Evolutionary conservation across 2,797 vertebrate genomes (phyloP).

Genomic region (Arrhamphus sclerolepis): DNA sequence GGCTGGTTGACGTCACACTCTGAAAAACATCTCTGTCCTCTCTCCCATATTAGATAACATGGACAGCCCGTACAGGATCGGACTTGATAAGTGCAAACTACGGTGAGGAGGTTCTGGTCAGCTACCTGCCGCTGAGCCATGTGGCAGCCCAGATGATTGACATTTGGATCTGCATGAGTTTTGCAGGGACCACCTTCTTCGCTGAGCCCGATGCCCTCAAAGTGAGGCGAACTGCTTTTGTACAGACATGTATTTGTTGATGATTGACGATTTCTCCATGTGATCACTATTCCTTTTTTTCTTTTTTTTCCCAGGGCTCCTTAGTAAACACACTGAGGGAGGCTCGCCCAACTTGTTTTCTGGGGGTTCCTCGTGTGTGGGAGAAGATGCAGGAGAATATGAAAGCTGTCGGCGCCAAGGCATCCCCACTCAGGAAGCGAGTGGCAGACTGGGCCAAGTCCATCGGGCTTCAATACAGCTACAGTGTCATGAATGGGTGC

Average conservation of each 20-base stretch:
- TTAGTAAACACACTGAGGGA: slow-evolving; percentile 80
- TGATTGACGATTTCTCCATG: neutral
- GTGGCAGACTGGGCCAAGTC: slow-evolving; percentile 80
- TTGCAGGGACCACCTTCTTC: slow-evolving; percentile 74
- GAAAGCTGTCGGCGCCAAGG: slow-evolving; percentile 72
- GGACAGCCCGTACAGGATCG: slow-evolving; percentile 65
- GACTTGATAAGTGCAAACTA: neutral
- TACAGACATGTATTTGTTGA: too few species aligned
- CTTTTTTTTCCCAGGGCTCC: slow-evolving; percentile 70
- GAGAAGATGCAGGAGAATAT: slow-evolving; percentile 87
- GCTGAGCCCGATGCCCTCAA: slow-evolving; percentile 83
- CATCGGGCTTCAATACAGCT: slow-evolving; percentile 79
- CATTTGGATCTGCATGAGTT: slow-evolving; percentile 77
- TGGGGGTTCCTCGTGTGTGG: slow-evolving; percentile 86
- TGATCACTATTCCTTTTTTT: neutral
- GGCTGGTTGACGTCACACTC: neutral
- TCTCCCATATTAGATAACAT: slow-evolving; percentile 74
- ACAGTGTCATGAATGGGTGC: slow-evolving; percentile 82
- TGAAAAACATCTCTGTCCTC: neutral
- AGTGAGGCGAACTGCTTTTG: slow-evolving; percentile 53
- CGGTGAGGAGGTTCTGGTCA: slow-evolving; percentile 70
- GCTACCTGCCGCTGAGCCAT: slow-evolving; percentile 85
- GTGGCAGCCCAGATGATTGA: slow-evolving; percentile 84
- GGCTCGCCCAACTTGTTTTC: slow-evolving; percentile 78
- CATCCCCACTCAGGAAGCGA: slow-evolving; percentile 69